Evolutionary conservation across 2,113 vertebrate genomes (phyloP), one percentile per base, ranked within the genome.

Genomic region (Cynoglossus semilaevis): DNA sequence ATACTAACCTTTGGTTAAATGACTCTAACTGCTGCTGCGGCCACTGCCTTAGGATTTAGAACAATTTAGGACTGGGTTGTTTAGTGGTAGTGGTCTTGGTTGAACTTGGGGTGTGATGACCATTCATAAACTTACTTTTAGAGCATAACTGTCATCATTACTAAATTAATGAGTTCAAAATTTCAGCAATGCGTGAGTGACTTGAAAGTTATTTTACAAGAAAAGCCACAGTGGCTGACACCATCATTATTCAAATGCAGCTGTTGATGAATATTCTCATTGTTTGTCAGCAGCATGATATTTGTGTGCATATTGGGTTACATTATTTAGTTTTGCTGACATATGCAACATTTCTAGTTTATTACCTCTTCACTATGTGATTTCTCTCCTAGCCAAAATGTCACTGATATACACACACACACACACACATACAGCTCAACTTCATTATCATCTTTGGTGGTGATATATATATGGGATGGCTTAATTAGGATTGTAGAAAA

Each of bases 401-500:
- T 16, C 15, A 12, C 38, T 42, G 12, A 56, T 1, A 43, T 9
- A 15, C 14, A 19, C 52, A 62, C 19, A 7, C 52, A 43, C 15
- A 15, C 14, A 19, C 52, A 62, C 19, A 7, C 52, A 53, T 60
- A 52, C 13, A 5, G 36, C 50, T 65, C 55, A 63, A 69, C 22
- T 67, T 74, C 58, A 71, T 56, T 19, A 47, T 51, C 18, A 52
- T 48, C 53, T 46, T 71, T 67, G 64, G 64, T 64, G 38, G 51
- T 6, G 22, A 34, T 64, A 76, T 58, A 72, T 51, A 72, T 69
- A 48, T 75, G 34, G 83, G 80, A 80, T 75, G 82, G 71, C 83
- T 83, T 77, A 70, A 63, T 77, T 61, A 72, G 65, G 67, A 68
- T 75, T 80, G 84, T 83, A 80, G 38, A 50, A 80, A 79, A 76